phyloP scores from a whole-genome alignment of 2,888 invertebrate genomes.

The Fragum whitleyi region DNA sequence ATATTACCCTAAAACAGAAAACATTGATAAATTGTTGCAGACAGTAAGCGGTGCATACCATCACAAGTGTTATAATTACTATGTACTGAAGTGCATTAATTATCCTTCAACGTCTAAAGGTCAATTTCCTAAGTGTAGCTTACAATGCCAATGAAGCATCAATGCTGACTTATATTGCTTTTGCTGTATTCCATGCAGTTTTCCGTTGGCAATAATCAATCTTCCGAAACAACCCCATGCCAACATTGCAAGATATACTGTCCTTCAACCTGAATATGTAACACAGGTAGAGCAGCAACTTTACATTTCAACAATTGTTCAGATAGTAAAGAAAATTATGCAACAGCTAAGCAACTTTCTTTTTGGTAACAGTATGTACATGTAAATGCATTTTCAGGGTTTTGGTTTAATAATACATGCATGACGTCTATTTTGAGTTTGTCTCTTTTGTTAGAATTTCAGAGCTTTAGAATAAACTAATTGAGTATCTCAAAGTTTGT shows the following conservation, averaged over 20 bases:
- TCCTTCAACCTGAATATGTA: background rate
- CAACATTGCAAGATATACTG: background rate
- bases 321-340: no score
- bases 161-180: background rate
- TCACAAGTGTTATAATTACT: conserved; percentile 11
- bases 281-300: no score
- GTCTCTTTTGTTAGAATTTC: no score
- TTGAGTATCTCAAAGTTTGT: no score
- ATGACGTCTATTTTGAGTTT: no score
- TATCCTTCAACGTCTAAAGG: conserved; percentile 5
- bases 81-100: conserved; percentile 11
- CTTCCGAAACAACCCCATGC: background rate
- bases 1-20: background rate
- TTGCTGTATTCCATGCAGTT: conserved; percentile 3
- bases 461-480: no score
- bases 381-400: no score
- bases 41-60: conserved; percentile 4
- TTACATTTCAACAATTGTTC: no score
- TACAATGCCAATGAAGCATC: conserved; percentile 16
- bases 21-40: background rate
- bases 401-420: no score
- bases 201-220: conserved; percentile 12
- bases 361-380: no score
- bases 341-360: no score
- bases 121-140: conserved; percentile 10